Percentiles rank a stretch among this genome's conserved stretches.
These are phyloP conservation scores for Cyrtodaria siliqua DNA, from an alignment of 2,888 invertebrate genomes.

Conservation along the genomic window DNA sequence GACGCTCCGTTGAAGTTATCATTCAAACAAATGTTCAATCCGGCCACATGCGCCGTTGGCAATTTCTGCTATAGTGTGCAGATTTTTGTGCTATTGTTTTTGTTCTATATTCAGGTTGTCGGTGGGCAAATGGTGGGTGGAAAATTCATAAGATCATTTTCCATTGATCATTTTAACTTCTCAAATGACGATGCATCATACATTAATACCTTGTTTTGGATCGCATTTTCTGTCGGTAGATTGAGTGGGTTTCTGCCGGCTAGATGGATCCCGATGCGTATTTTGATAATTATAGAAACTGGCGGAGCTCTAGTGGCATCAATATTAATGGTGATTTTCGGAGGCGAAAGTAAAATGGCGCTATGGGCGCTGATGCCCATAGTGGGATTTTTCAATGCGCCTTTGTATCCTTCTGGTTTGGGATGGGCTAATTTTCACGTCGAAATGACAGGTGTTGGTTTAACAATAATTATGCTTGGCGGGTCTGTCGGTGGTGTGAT, in stretches of 20 bases:
- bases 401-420: conserved; percentile 42
- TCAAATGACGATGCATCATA: conserved; percentile 35
- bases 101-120: conserved; percentile 39
- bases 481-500: too few species aligned
- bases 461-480: conserved; percentile 47
- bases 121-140: conserved; percentile 45
- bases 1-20: not conserved
- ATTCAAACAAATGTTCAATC: conserved; percentile 37
- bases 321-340: conserved; percentile 14
- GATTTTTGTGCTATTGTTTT: conserved; percentile 20
- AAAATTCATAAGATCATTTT: conserved; percentile 45
- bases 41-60: conserved; percentile 50
- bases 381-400: conserved; percentile 39
- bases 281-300: conserved; percentile 18
- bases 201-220: conserved; percentile 47
- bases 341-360: not conserved
- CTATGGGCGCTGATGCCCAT: conserved; percentile 32
- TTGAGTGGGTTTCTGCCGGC: conserved; percentile 32
- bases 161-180: conserved; percentile 49
- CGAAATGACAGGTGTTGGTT: conserved; percentile 37
- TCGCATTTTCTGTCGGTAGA: conserved; percentile 40
- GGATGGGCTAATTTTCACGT: conserved; percentile 41
- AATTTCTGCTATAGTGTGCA: conserved; percentile 20
- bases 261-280: conserved; percentile 18
- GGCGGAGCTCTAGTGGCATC: conserved; percentile 1